Evolutionary conservation across 2,113 vertebrate genomes (phyloP), one percentile per base, ranked within the genome.

Genomic region (Albula goreensis): DNA sequence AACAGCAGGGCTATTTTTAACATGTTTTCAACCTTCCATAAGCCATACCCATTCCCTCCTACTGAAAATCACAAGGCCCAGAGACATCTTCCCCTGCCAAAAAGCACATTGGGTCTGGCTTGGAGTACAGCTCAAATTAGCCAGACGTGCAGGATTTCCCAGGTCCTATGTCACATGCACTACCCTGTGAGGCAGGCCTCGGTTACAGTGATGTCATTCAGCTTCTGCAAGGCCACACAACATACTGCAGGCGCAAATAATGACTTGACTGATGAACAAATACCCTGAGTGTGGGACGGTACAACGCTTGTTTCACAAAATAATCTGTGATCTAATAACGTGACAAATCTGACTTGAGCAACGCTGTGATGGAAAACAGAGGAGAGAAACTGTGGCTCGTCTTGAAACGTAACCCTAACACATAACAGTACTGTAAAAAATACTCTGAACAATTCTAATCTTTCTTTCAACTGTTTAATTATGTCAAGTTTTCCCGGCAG

Each of bases 191-290:
- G 80, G 3, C n/a, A 8, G 60, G 86, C 22, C 70, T 88, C 86
- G 78, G 83, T 87, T 90, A 78, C 87, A 88, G 77, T 92, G 90
- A 93, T 88, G 91, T 93, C 88, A 93, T 91, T 87, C 90, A 87
- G 88, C 88, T 10, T 53, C 50, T 19, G 66, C 31, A 51, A 31
- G 77, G 48, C 60, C 66, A 50, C 83, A 70, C 31, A 41, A 41
- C 31, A 41, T 41, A 41, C 31, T 41, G 31, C 31, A 41, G 31
- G 31, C 31, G 1, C 31, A 41, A 41, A 41, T 41, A 0, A 1
- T 41, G 31, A 41, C 31, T 41, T 41, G 31, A 41, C 31, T 41
- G 31, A 56, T 56, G 6, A 1, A 56, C 53, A 56, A 12, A 12
- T 56, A 56, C 31, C 12, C 12, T 9, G 70, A 15, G n/a, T 31